Conservation (phyloP, 2,113 vertebrate genomes). For the Hippoglossus stenolepis region DNA sequence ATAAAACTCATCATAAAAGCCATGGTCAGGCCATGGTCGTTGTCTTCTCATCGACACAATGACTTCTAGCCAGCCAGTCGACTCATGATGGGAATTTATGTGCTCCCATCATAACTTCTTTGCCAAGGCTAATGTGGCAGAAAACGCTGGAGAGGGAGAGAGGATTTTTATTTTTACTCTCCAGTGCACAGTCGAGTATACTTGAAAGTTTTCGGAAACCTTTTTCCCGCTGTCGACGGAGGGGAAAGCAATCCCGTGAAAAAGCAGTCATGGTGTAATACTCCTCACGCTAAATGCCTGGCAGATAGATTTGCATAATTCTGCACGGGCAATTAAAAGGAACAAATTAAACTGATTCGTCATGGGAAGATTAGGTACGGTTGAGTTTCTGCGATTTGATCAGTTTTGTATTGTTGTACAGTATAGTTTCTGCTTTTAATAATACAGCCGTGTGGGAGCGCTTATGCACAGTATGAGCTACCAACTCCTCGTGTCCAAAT, state of each 20-base stretch:
- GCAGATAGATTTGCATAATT: conserved; percentile 43
- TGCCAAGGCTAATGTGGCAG: conserved; percentile 26
- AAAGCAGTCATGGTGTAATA: conserved; percentile 4
- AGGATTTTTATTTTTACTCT: neutral
- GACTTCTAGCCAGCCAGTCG: neutral
- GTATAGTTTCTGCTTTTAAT: conserved; percentile 33
- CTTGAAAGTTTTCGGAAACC: conserved; percentile 14
- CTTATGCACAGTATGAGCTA: neutral
- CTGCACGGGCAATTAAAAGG: conserved; percentile 51
- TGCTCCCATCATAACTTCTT: conserved; percentile 23
- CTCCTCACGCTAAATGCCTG: conserved; percentile 4
- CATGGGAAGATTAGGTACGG: conserved; percentile 36
- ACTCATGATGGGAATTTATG: conserved; percentile 40
- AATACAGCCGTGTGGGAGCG: conserved; percentile 16
- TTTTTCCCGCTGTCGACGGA: conserved; percentile 13
- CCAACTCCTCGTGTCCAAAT: neutral
- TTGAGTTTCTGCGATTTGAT: conserved; percentile 47
- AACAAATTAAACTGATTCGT: conserved; percentile 57
- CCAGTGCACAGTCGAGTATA: neutral
- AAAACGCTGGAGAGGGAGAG: neutral
- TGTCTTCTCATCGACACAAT: conserved; percentile 10
- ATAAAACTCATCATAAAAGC: conserved; percentile 37
- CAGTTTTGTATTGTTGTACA: conserved; percentile 20
- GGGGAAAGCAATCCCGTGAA: conserved; percentile 2
- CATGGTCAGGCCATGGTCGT: conserved; percentile 6